A percentile compares a stretch with the other conserved stretches of the same genome.
Evolutionary conservation across 2,888 invertebrate genomes (phyloP).

Genomic region (Acholoe squamosa): DNA sequence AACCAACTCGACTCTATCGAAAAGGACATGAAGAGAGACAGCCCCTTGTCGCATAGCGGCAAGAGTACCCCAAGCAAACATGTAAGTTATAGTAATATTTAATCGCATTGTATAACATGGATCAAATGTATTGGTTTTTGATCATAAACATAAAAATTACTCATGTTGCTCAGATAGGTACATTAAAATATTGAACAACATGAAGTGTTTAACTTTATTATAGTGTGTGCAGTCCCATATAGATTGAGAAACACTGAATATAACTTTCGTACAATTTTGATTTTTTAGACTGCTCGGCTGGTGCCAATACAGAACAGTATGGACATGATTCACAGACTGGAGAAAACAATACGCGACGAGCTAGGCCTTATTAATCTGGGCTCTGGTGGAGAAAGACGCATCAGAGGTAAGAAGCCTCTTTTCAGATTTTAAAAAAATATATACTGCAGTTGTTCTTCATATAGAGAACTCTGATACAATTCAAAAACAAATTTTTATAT

Average conservation of each 20-base stretch:
- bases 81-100: slow-evolving; percentile 70
- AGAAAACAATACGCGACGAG: slow-evolving; percentile 89
- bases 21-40: slow-evolving; percentile 93
- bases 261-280: background rate
- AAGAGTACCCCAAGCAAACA: slow-evolving; percentile 69
- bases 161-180: background rate
- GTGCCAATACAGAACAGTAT: slow-evolving; percentile 91
- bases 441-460: no score
- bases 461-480: no score
- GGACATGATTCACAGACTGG: slow-evolving; percentile 92
- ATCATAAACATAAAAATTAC: no score
- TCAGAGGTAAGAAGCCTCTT: background rate
- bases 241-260: no score
- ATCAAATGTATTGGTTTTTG: no score
- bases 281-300: slow-evolving; percentile 87
- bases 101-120: no score
- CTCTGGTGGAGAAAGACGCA: slow-evolving; percentile 74
- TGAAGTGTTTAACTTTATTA: background rate
- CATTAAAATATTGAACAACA: background rate
- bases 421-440: no score
- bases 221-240: no score
- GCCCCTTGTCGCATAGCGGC: slow-evolving; percentile 91
- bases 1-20: slow-evolving; percentile 93
- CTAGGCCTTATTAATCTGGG: slow-evolving; percentile 83
- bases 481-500: no score